A percentile compares a stretch with the other conserved stretches of the same genome.
phyloP scores from a whole-genome alignment of 92 coral and sea anemone genomes.

The Parazoanthus atlanticus region DNA sequence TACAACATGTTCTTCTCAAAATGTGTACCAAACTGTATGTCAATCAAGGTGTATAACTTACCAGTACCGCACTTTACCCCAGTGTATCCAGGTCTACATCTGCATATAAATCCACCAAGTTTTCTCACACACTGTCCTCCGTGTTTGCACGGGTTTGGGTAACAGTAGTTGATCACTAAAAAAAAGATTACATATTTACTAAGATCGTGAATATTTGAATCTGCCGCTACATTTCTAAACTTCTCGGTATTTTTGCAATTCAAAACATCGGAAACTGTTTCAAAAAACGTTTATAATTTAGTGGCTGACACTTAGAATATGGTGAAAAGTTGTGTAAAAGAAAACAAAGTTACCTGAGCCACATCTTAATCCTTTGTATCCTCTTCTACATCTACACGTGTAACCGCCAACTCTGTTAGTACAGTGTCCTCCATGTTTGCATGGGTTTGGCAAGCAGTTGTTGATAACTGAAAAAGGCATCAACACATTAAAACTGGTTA shows the following conservation, averaged over 20 bases:
- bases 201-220: not conserved
- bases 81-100: not conserved
- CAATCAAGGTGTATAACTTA: no score
- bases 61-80: not conserved
- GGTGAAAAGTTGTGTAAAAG: no score
- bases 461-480: not conserved
- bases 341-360: not conserved
- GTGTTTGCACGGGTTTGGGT: not conserved
- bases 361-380: not conserved
- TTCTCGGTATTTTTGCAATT: no score
- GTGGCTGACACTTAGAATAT: no score
- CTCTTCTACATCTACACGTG: not conserved
- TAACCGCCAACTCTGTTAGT: not conserved
- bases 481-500: no score
- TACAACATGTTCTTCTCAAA: no score
- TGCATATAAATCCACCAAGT: no score
- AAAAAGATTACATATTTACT: not conserved
- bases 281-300: no score
- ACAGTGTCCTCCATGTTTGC: not conserved
- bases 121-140: no score
- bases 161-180: not conserved
- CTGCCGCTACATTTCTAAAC: no score
- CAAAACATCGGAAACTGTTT: no score
- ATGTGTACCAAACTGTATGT: no score
- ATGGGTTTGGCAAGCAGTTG: not conserved